These are phyloP conservation scores for Camptogramma bilineatum DNA, from an alignment of 2,888 invertebrate genomes.

Conservation along the genomic window DNA sequence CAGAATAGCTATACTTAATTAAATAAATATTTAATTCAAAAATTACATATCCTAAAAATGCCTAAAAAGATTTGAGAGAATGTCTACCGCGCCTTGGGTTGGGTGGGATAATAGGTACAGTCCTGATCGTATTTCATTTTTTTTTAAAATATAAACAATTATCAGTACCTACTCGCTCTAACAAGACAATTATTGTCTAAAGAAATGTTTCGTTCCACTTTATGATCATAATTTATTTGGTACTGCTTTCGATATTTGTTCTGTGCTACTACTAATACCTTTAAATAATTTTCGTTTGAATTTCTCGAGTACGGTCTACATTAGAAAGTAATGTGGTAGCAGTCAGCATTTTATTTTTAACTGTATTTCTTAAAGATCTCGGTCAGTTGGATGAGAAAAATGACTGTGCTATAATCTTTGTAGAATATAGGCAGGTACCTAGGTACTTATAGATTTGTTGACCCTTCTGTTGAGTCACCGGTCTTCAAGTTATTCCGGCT, in stretches of 20 bases:
- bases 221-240: too few species aligned
- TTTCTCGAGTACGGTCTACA: neutral
- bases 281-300: neutral
- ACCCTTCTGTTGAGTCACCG: constrained; percentile 19
- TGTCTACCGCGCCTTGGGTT: too few species aligned
- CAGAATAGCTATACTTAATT: neutral
- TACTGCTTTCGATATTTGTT: too few species aligned
- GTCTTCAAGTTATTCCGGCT: constrained; percentile 31
- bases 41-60: neutral
- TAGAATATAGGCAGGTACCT: too few species aligned
- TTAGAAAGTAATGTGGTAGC: neutral
- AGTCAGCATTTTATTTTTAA: neutral
- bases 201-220: too few species aligned
- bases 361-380: neutral
- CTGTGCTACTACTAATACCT: too few species aligned
- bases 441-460: constrained; percentile 4
- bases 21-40: neutral
- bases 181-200: too few species aligned
- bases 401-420: neutral
- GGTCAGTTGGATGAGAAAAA: too few species aligned
- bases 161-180: too few species aligned
- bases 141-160: too few species aligned
- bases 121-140: too few species aligned
- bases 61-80: neutral
- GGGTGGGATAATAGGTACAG: too few species aligned